These are phyloP conservation scores for Diachasma alloeum DNA, from an alignment of 1,140 invertebrate species.

Conservation along the genomic window DNA sequence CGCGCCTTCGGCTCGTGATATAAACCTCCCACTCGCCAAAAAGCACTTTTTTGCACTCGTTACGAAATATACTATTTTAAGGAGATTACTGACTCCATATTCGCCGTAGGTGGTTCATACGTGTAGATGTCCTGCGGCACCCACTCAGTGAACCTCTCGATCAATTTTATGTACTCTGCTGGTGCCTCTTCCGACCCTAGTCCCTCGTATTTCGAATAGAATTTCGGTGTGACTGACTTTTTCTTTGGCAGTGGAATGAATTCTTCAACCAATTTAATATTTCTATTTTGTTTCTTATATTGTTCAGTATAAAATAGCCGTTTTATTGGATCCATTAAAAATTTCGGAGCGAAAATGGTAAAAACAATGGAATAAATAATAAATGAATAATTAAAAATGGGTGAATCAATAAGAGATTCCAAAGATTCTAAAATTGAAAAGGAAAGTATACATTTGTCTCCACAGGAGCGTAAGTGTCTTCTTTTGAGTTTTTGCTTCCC, in stretches of 20 bases:
- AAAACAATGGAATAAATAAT: neutral
- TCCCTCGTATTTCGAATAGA: conserved; percentile 54
- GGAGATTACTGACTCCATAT: conserved; percentile 51
- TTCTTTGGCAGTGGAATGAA: conserved; percentile 38
- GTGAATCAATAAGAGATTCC: too few species aligned
- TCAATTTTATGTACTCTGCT: conserved; percentile 45
- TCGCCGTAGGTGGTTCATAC: conserved; percentile 46
- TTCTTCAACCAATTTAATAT: conserved; percentile 38
- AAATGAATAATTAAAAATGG: neutral
- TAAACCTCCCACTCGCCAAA: too few species aligned
- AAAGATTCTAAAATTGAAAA: too few species aligned
- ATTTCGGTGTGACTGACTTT: conserved; percentile 49
- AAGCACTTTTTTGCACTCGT: too few species aligned
- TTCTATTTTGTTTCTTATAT: conserved; percentile 46
- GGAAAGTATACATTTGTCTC: too few species aligned
- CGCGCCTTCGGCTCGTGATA: too few species aligned
- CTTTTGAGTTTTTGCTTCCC: too few species aligned
- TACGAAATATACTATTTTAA: neutral
- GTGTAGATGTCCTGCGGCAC: conserved; percentile 46
- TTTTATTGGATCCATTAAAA: conserved; percentile 41
- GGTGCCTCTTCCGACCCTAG: conserved; percentile 29
- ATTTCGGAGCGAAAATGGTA: neutral
- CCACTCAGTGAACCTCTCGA: conserved; percentile 35
- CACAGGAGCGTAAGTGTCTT: too few species aligned
- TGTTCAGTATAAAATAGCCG: conserved; percentile 46